Evolutionary conservation across 2,113 vertebrate species (phyloP), one percentile per base, ranked within the genome.

Genomic region (Eleginops maclovinus): DNA sequence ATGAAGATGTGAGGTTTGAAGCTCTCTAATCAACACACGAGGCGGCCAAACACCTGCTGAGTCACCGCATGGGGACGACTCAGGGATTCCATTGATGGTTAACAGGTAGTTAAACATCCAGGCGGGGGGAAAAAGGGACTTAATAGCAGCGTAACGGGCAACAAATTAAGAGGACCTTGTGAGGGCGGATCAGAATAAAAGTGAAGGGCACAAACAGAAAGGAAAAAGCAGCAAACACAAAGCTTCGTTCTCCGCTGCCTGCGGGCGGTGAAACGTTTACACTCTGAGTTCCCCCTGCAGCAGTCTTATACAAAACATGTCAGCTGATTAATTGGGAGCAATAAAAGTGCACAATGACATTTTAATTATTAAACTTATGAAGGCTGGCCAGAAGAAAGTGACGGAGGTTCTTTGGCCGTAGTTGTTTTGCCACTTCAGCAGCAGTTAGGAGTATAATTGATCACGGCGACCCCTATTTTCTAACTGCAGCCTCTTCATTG

Each of bases 371-470:
- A 43, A 36, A 41, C 3, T 4, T 46, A 10, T 10, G 59, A 24
- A 2, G n/a, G 12, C 2, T 43, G 43, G 31, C 31, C 8, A 31
- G 0, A 40, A 21, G 19, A 24, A n/a, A 46, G 63, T 4, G 17
- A 12, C 0, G 17, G 10, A 26, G 26, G 8, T 75, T 65, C 60
- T 80, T 50, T 51, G 17, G 51, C 40, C 3, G 50, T 28, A 0
- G 68, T 60, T 63, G 53, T 72, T 88, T 78, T 65, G 50, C 62
- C 54, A 64, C 75, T 89, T 69, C 2, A 46, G 70, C 76, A 47
- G 75, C 79, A 77, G 78, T 87, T 83, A 77, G 77, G 53, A 68
- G 75, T 81, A 74, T 82, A 87, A 92, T 88, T 92, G 90, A 93
- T 89, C 54, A 61, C 22, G 0, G 36, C 51, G 59, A 85, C 67